Conservation (phyloP, 2,888 invertebrate species). For the Ariolimax columbianus region DNA sequence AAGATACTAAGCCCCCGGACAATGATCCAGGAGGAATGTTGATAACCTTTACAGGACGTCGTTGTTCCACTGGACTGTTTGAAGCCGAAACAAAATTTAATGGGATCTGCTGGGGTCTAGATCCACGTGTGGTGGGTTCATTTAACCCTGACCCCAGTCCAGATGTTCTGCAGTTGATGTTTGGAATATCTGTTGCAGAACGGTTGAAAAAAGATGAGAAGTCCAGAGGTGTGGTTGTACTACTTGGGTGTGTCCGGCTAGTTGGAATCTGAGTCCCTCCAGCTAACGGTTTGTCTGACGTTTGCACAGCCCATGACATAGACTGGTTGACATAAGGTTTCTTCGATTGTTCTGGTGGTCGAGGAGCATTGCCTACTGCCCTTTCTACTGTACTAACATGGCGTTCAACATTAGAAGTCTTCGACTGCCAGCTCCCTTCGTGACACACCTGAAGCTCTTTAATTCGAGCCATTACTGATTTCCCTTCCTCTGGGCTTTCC, state of each 20-base stretch:
- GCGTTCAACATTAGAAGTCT: background rate
- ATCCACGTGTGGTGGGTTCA: background rate
- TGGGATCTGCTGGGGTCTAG: slow-evolving; percentile 15
- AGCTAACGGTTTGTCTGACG: slow-evolving; percentile 16
- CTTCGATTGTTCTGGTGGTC: slow-evolving; percentile 1
- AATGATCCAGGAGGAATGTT: slow-evolving; percentile 50
- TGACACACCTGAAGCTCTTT: slow-evolving; percentile 38
- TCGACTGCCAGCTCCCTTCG: background rate
- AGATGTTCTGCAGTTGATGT: slow-evolving; percentile 41
- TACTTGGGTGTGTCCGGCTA: background rate
- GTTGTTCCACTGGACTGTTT: slow-evolving; percentile 47
- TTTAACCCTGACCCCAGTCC: background rate
- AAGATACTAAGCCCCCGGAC: slow-evolving; percentile 46
- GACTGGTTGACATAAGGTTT: slow-evolving; percentile 30
- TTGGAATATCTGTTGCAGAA: slow-evolving; percentile 47
- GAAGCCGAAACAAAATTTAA: slow-evolving; percentile 10
- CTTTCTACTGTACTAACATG: slow-evolving; percentile 46
- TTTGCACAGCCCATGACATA: slow-evolving; percentile 37
- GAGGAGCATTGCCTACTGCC: background rate
- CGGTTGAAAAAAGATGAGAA: slow-evolving; percentile 41
- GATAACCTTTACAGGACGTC: slow-evolving; percentile 52
- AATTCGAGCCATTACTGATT: slow-evolving; percentile 27
- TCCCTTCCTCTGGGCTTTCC: background rate
- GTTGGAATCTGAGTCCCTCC: background rate
- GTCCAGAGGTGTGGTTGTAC: slow-evolving; percentile 26